Conservation (phyloP, 2,113 vertebrate genomes). For the Lepus europaeus region DNA sequence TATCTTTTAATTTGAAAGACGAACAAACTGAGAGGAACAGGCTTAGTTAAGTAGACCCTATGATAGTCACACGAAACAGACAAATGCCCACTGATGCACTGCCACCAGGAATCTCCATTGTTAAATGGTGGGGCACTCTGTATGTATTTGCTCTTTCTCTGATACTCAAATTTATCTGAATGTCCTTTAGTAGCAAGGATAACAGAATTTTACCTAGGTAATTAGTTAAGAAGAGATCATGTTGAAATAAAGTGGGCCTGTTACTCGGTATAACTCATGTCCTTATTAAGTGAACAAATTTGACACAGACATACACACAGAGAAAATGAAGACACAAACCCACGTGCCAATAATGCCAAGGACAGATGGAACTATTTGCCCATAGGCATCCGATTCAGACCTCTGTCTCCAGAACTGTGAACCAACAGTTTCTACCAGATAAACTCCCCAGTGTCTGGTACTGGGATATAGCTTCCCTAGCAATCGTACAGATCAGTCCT, state of each 20-base stretch:
- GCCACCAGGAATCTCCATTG: too few species aligned
- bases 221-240: not conserved
- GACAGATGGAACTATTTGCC: too few species aligned
- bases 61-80: too few species aligned
- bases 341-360: fast-evolving
- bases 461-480: not conserved
- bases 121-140: too few species aligned
- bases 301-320: not conserved
- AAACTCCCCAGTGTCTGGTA: not conserved
- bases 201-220: not conserved
- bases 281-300: not conserved
- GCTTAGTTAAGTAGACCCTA: too few species aligned
- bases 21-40: too few species aligned
- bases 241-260: too few species aligned
- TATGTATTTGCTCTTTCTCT: too few species aligned
- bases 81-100: too few species aligned
- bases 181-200: not conserved
- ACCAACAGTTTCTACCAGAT: not conserved
- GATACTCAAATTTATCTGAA: too few species aligned
- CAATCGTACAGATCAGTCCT: not conserved
- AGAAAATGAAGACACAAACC: not conserved
- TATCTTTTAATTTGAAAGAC: too few species aligned
- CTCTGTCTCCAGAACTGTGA: not conserved
- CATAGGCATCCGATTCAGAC: not conserved
- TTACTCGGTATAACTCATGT: too few species aligned